Base-by-base conservation (phyloP, 2,888 invertebrate species). In the Tiliacea aurago region DNA sequence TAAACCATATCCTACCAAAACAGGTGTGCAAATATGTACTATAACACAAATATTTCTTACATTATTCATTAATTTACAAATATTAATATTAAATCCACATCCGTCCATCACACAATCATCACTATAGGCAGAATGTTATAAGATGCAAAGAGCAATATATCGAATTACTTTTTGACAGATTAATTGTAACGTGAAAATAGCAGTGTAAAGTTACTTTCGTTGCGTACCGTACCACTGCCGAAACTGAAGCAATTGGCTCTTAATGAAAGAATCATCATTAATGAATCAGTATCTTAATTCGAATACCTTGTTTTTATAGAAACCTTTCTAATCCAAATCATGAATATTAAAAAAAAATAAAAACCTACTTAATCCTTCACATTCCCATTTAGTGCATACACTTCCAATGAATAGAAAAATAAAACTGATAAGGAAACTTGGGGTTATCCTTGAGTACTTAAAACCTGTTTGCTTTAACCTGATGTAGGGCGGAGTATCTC, bases 401-500 rank as follows among this genome's bases (percentile, higher is more conserved):
- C 18, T 23, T 61, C 4, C n/a, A 43, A 62, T 62, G 10, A 43
- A 11, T 6, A 43, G 18, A 28, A 28, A 11, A 28, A 45, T 6
- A 62, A 62, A 13, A 45, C 18, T 7, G 28, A 9, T 28, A 13
- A 13, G 7, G 5, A 20, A 63, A 45, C 28, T 45, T 28, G 37
- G 23, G 23, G n/a, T 28, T 2, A 53, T 43, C 2, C 10, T 20
- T 15, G 47, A 33, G 49, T 9, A 11, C 2, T 18, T 51, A 2
- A 11, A 28, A 15, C n/a, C 11, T 64, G n/a, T 33, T 10, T 13
- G 28, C 11, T n/a, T 28, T 79, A n/a, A 94, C 94, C 94, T 92
- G 23, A 95, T 94, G 90, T 93, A 96, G 1, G 97, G 88, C 47
- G 94, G 90, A 20, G 92, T 89, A 89, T 94, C 84, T 91, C 95